phyloP scores from a whole-genome alignment of 2,797 vertebrate genomes.

The Podargus strigoides region DNA sequence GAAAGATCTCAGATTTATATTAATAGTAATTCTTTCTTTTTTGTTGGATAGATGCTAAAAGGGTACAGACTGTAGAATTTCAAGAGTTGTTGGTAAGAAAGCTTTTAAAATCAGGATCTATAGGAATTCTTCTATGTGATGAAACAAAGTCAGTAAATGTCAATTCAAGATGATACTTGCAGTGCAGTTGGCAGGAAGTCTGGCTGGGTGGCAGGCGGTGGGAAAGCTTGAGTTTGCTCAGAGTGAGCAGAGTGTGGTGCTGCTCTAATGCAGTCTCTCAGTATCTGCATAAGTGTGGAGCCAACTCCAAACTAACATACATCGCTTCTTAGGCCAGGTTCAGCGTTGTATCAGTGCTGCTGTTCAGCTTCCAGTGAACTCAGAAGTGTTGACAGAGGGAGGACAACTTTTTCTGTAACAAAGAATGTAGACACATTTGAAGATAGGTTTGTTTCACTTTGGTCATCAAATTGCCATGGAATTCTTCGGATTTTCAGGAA shows the following conservation, averaged over 20 bases:
- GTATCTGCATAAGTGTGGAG: background rate
- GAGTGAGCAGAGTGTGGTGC: accelerated
- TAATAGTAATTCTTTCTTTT: background rate
- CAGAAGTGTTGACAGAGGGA: background rate
- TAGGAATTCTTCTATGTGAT: background rate
- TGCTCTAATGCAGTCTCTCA: background rate
- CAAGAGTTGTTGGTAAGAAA: background rate
- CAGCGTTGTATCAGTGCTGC: background rate
- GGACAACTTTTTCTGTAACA: background rate
- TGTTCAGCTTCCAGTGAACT: background rate
- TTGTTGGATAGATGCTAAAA: background rate
- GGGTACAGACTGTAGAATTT: background rate
- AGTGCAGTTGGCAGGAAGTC: background rate
- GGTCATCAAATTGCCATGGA: background rate
- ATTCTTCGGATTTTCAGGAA: background rate
- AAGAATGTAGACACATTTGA: background rate
- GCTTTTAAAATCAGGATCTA: background rate
- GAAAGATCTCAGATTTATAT: background rate
- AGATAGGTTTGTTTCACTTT: background rate
- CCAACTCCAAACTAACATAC: background rate
- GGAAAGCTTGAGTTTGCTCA: background rate
- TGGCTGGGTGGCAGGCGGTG: accelerated
- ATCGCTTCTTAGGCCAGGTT: background rate
- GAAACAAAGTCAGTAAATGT: background rate
- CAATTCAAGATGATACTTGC: background rate